phyloP scores from a whole-genome alignment of 2,797 vertebrate species.

The Zalophus californianus region DNA sequence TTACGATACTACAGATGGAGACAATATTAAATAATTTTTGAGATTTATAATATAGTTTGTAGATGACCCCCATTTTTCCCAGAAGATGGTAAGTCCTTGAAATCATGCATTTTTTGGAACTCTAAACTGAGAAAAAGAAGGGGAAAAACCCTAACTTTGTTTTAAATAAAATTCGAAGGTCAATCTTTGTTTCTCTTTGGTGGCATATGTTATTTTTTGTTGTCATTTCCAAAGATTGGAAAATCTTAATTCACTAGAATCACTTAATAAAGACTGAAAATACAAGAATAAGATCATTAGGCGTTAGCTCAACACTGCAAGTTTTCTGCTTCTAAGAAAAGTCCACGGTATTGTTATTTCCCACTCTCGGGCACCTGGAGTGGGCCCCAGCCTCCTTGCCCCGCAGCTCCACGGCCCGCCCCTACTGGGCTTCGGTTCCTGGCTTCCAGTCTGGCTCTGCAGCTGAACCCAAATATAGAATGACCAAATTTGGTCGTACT shows the following conservation, averaged over 20 bases:
- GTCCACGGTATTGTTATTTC: not conserved
- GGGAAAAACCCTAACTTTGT: not conserved
- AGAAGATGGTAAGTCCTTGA: not conserved
- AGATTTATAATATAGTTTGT: slow-evolving; percentile 54
- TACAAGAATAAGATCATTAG: slow-evolving; percentile 16
- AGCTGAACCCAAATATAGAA: slow-evolving; percentile 62
- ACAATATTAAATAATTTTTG: slow-evolving; percentile 35
- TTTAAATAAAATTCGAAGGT: not conserved
- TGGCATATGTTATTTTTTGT: not conserved
- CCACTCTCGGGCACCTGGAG: too few relatives aligned
- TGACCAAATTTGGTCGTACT: not conserved
- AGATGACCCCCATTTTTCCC: not conserved
- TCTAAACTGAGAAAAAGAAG: not conserved
- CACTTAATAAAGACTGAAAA: slow-evolving; percentile 13
- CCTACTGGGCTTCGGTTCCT: not conserved
- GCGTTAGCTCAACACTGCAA: not conserved
- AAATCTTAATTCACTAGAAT: slow-evolving; percentile 6
- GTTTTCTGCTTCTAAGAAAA: not conserved
- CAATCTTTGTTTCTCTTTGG: not conserved
- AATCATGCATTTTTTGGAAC: slow-evolving; percentile 34
- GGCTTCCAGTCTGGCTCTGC: not conserved
- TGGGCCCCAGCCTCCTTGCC: not conserved
- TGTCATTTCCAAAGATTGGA: slow-evolving; percentile 22
- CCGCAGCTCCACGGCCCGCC: not conserved
- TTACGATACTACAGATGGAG: not conserved